A percentile compares a stretch with the other conserved stretches of the same genome.
These are phyloP conservation scores for Amblyopsis hoosieri DNA, from an alignment of 2,797 vertebrate species.

Conservation along the genomic window DNA sequence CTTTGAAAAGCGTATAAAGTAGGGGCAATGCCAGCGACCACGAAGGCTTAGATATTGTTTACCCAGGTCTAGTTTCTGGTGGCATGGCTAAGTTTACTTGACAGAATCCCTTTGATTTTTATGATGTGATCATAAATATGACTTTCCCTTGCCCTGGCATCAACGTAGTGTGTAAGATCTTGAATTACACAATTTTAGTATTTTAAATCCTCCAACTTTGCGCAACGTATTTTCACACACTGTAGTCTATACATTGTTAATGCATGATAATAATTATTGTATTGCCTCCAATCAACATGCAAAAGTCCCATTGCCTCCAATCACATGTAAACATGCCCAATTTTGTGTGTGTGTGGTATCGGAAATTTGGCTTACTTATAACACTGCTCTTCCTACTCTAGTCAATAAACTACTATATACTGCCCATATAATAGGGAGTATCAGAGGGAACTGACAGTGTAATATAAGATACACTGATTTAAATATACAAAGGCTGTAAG, in stretches of 20 bases:
- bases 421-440: conserved; percentile 25
- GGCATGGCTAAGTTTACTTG: conserved; percentile 33
- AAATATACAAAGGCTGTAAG: conserved; percentile 26
- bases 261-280: no score
- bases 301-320: no score
- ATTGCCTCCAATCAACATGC: no score
- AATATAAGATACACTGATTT: neutral
- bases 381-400: no score
- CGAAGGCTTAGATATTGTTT: conserved; percentile 42
- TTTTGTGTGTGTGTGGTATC: no score
- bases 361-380: no score
- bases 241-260: no score
- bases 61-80: conserved; percentile 32
- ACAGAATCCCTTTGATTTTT: conserved; percentile 18
- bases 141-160: conserved; percentile 20
- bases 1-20: conserved; percentile 52
- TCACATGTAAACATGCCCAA: no score
- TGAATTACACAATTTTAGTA: no score
- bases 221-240: no score
- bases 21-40: conserved; percentile 35
- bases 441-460: conserved; percentile 30
- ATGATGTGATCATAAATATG: conserved; percentile 35
- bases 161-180: neutral
- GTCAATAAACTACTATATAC: conserved; percentile 3
- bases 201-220: no score